Base-by-base conservation (phyloP, 2,888 invertebrate genomes). In the Diploptera punctata region DNA sequence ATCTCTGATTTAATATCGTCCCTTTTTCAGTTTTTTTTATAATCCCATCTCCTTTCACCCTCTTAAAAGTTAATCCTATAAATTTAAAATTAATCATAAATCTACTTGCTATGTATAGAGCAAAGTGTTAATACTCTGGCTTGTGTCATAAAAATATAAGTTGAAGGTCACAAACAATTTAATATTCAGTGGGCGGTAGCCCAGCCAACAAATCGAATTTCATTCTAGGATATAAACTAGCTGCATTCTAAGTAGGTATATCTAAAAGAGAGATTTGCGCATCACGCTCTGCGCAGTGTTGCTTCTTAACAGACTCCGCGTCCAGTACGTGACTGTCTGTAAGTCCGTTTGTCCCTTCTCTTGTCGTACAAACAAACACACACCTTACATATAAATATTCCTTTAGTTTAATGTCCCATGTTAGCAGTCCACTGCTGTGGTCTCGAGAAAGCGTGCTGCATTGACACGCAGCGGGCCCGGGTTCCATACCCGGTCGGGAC, bases 201-300 rank as follows among this genome's bases (percentile, higher is more conserved):
- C 13, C n/a, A n/a, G 29, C 21, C 24, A 62, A 38, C 43, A 62
- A 62, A 62, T 62, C 62, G 62, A 43, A 62, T 62, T 62, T 24
- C 62, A 62, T 43, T 62, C 38, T 43, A 62, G 43, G 19, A 62
- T 38, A 62, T 62, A 62, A 62, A 43, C 62, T 21, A 38, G 62
- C 24, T 16, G 62, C 62, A 62, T 62, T 33, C 43, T 38, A 43
- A 62, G 62, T 43, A 43, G 62, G 31, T n/a, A n/a, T n/a, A n/a
- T n/a, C n/a, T n/a, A n/a, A 10, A 29, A 29, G 61, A 31, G 33
- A n/a, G 33, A 7, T 18, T 18, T 47, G 47, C 47, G 47, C 18
- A 18, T n/a, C 3, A 47, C 10, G 9, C n/a, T n/a, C n/a, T n/a
- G n/a, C n/a, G n/a, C n/a, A n/a, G n/a, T n/a, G n/a, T n/a, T n/a